Percentiles rank a stretch among this genome's conserved stretches.
These are phyloP conservation scores for Haliclona indistincta DNA, from an alignment of 37 sponge, comb jelly and placozoan genomes.

Conservation along the genomic window DNA sequence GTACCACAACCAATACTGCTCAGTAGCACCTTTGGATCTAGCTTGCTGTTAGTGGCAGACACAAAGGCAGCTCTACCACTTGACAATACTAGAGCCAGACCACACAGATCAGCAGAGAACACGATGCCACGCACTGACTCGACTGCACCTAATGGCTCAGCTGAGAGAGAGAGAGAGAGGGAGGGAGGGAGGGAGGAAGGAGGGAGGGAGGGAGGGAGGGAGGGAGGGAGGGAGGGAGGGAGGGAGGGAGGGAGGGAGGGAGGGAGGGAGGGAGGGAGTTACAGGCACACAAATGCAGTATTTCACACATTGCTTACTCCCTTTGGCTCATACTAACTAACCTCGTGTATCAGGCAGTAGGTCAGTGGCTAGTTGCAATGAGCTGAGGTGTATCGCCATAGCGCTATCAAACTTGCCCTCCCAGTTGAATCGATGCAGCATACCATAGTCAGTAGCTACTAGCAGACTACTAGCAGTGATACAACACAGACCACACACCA, in stretches of 20 bases:
- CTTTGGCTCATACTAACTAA: background rate
- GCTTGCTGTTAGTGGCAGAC: slow-evolving; percentile 10
- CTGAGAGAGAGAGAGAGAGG: background rate
- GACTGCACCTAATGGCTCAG: slow-evolving; percentile 9
- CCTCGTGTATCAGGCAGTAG: slow-evolving; percentile 55
- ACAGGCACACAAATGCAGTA: slow-evolving; percentile 19
- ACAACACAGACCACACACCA: slow-evolving; percentile 5
- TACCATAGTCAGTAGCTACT: slow-evolving; percentile 40
- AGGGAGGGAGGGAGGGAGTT: background rate
- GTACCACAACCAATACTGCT: background rate
- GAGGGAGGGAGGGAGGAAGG: background rate
- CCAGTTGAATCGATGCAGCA: slow-evolving; percentile 66
- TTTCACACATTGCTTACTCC: background rate
- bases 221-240: background rate
- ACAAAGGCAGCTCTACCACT: slow-evolving; percentile 63
- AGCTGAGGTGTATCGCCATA: slow-evolving; percentile 33
- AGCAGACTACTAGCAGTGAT: slow-evolving; percentile 36
- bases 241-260: background rate
- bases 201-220: background rate
- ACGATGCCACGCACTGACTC: background rate
- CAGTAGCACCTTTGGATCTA: slow-evolving; percentile 27
- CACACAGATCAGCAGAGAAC: slow-evolving; percentile 47
- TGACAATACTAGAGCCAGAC: slow-evolving; percentile 52
- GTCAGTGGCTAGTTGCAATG: slow-evolving; percentile 48
- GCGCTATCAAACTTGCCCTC: slow-evolving; percentile 45